Evolutionary conservation across 2,888 invertebrate genomes (phyloP).

Genomic region (Drosophila siamana): DNA sequence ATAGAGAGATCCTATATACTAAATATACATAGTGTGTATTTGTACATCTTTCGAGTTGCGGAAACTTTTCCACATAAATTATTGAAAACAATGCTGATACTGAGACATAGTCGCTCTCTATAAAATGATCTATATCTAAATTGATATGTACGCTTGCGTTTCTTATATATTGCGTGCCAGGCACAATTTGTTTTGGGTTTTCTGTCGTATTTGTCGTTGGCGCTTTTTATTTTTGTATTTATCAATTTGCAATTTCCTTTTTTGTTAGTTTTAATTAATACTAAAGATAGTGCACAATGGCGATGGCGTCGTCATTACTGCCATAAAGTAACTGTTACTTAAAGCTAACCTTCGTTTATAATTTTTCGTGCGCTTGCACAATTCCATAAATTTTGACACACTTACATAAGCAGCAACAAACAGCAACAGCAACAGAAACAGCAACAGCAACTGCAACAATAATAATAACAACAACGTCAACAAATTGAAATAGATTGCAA

Average conservation of each 20-base stretch:
- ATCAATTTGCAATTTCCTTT: constrained; percentile 77
- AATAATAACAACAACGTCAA: constrained; percentile 15
- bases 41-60: constrained; percentile 4
- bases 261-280: constrained; percentile 76
- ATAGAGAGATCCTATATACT: background rate
- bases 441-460: background rate
- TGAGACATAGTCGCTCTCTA: background rate
- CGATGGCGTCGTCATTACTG: constrained; percentile 28
- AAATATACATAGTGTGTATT: background rate
- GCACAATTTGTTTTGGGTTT: constrained; percentile 44
- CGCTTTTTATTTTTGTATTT: constrained; percentile 32
- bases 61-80: constrained; percentile 6
- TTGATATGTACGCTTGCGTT: constrained; percentile 18
- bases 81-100: constrained; percentile 9
- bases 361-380: constrained; percentile 63
- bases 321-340: constrained; percentile 64
- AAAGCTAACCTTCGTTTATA: constrained; percentile 62
- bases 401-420: constrained; percentile 43
- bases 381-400: constrained; percentile 71
- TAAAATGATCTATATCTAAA: constrained; percentile 8
- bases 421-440: constrained; percentile 11
- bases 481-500: constrained; percentile 69
- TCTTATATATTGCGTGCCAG: constrained; percentile 38
- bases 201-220: constrained; percentile 41
- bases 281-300: constrained; percentile 70